A percentile compares a stretch with the other conserved stretches of the same genome.
Evolutionary conservation across 2,113 vertebrate genomes (phyloP).

Genomic region (Podocnemis expansa): DNA sequence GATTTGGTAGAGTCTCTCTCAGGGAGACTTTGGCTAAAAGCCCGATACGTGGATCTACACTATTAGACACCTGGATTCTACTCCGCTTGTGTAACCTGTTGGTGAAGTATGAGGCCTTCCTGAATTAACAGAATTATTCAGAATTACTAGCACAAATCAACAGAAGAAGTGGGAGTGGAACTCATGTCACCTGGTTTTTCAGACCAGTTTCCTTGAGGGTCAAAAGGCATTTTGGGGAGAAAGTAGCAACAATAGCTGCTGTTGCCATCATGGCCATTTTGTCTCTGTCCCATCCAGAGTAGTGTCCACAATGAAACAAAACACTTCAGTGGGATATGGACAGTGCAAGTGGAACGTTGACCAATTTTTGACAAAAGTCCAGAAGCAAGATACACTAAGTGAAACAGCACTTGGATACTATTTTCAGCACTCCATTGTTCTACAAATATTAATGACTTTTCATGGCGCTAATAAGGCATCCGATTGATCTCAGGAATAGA

Average conservation of each 20-base stretch:
- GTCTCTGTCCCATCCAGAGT: neutral
- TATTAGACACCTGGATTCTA: neutral
- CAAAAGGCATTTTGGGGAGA: neutral
- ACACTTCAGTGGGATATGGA: neutral
- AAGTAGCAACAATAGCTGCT: slow-evolving; percentile 2
- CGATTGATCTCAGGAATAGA: neutral
- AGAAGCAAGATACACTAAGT: neutral
- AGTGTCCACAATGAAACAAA: neutral
- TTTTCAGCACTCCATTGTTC: neutral
- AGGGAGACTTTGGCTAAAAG: neutral
- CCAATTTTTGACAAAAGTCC: neutral
- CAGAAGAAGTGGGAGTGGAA: neutral
- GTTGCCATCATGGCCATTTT: neutral
- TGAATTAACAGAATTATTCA: neutral
- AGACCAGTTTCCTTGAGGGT: neutral
- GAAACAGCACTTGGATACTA: slow-evolving; percentile 3
- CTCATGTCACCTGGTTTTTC: neutral
- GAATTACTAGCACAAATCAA: neutral
- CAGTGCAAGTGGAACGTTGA: neutral
- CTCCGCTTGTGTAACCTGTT: neutral
- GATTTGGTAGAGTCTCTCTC: neutral
- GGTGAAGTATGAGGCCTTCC: neutral
- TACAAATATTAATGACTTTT: slow-evolving; percentile 17
- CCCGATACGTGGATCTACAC: neutral
- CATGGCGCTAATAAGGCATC: accelerated